phyloP scores from a whole-genome alignment of 1,140 invertebrate genomes.

The Heliconius himera region DNA sequence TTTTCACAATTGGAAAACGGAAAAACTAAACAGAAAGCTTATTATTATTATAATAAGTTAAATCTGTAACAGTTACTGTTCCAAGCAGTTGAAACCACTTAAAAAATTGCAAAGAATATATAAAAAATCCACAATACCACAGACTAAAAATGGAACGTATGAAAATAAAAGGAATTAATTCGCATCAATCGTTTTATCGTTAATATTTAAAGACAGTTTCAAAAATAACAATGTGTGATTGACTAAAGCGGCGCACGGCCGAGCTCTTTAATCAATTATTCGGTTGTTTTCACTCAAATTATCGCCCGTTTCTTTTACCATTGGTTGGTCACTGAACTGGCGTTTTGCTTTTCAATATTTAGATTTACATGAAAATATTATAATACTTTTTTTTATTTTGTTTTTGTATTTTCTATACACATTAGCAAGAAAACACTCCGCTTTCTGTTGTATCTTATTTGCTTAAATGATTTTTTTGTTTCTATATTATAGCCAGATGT shows the following conservation, averaged over 20 bases:
- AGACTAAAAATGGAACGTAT: background rate
- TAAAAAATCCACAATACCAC: background rate
- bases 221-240: slow-evolving; percentile 41
- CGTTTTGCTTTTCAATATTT: slow-evolving; percentile 11
- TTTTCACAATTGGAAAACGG: no score
- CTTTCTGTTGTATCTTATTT: no score
- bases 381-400: no score
- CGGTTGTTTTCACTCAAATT: slow-evolving; percentile 62
- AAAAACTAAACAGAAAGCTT: no score
- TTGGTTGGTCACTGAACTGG: slow-evolving; percentile 30
- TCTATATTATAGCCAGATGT: no score
- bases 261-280: slow-evolving; percentile 54
- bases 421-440: no score
- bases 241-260: slow-evolving; percentile 47
- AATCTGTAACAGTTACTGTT: no score
- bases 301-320: slow-evolving; percentile 45
- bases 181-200: slow-evolving; percentile 1
- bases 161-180: background rate
- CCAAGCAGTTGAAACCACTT: no score
- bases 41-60: no score
- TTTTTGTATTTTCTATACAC: no score
- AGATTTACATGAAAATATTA: no score
- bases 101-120: background rate
- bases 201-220: slow-evolving; percentile 24
- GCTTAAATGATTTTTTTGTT: no score